Evolutionary conservation across 2,888 invertebrate genomes (phyloP).

Genomic region (Zonitis immaculata): DNA sequence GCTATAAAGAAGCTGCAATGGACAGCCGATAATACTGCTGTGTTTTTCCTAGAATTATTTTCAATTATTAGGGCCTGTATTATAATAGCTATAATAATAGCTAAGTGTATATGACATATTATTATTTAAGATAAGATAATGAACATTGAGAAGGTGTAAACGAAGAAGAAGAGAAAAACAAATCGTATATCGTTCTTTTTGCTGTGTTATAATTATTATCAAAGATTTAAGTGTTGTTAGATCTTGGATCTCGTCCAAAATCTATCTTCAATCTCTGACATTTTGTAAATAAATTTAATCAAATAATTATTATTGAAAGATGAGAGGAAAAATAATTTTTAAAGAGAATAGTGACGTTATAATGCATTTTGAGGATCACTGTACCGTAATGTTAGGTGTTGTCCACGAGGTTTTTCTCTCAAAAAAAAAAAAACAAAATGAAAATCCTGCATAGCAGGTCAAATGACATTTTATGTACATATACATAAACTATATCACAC

Average conservation of each 20-base stretch:
- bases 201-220: constrained; percentile 38
- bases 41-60: constrained; percentile 35
- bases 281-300: constrained; percentile 9
- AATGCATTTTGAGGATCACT: constrained; percentile 39
- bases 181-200: constrained; percentile 32
- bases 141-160: neutral
- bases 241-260: constrained; percentile 46
- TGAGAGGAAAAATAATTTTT: constrained; percentile 19
- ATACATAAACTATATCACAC: constrained; percentile 25
- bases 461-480: constrained; percentile 40
- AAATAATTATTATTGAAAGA: constrained; percentile 21
- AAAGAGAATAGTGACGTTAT: constrained; percentile 12
- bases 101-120: constrained; percentile 38
- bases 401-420: constrained; percentile 36
- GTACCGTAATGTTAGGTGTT: constrained; percentile 46
- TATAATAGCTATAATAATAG: constrained; percentile 40
- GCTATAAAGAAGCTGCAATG: constrained; percentile 43
- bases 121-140: too few relatives aligned
- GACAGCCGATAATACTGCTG: constrained; percentile 41
- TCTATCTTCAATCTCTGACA: constrained; percentile 44
- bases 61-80: constrained; percentile 31
- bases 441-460: constrained; percentile 28
- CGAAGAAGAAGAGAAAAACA: constrained; percentile 20
- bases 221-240: constrained; percentile 37
- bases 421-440: too few relatives aligned